Percentiles rank a stretch among this genome's conserved stretches.
phyloP scores from a whole-genome alignment of 2,888 invertebrate species.

The Caenorhabditis japonica region DNA sequence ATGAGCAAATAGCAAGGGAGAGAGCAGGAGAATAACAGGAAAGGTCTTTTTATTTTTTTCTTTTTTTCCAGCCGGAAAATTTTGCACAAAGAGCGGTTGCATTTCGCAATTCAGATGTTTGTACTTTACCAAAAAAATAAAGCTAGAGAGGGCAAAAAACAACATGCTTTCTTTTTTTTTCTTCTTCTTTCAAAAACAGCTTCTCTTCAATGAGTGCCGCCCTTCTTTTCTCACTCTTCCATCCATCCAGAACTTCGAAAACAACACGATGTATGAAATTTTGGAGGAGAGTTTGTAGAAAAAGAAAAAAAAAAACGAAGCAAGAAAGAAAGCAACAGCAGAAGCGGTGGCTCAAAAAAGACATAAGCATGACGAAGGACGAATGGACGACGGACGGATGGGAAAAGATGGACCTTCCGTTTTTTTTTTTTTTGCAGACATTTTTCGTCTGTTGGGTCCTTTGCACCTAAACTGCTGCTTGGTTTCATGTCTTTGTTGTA shows the following conservation, averaged over 20 bases:
- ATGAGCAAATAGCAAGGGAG: no score
- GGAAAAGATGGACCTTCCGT: constrained; percentile 3
- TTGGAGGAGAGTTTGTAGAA: constrained; percentile 19
- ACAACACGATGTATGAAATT: constrained; percentile 56
- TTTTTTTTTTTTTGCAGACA: constrained; percentile 15
- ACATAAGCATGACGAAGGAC: constrained; percentile 6
- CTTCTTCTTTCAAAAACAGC: constrained; percentile 45
- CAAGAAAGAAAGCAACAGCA: constrained; percentile 7
- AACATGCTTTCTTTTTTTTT: constrained; percentile 31
- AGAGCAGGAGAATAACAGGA: no score
- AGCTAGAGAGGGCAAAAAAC: constrained; percentile 34
- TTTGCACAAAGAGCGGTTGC: constrained; percentile 17
- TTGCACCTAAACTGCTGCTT: constrained; percentile 26
- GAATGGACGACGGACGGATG: no score
- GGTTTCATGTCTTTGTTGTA: constrained; percentile 19
- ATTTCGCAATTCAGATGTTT: constrained; percentile 33
- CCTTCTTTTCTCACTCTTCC: constrained; percentile 18
- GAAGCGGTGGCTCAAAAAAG: constrained; percentile 12
- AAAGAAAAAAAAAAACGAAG: constrained; percentile 1
- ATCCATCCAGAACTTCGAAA: constrained; percentile 30
- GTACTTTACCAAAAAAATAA: constrained; percentile 25
- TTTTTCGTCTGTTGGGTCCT: constrained; percentile 8
- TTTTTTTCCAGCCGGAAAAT: constrained; percentile 3
- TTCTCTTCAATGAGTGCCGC: constrained; percentile 28
- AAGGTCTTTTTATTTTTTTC: constrained; percentile 3